phyloP scores from a whole-genome alignment of 2,888 invertebrate species.

The Hypselothyrea guttata region DNA sequence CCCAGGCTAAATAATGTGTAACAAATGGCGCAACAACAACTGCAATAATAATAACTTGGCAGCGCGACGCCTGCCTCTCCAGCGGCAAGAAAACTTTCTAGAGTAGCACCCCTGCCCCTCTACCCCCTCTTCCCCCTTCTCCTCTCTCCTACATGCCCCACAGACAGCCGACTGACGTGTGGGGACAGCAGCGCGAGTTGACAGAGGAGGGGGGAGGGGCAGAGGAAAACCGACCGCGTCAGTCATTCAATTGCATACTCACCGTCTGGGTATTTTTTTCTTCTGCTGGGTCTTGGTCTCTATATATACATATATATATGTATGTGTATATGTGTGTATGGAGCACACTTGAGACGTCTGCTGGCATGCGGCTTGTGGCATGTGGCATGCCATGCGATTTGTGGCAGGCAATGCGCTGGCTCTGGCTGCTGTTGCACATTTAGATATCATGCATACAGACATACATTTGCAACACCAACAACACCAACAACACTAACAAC shows the following conservation, averaged over 20 bases:
- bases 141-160: neutral
- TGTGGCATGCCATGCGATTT: slow-evolving; percentile 63
- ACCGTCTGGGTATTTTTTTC: slow-evolving; percentile 69
- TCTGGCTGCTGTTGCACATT: slow-evolving; percentile 53
- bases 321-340: slow-evolving; percentile 20
- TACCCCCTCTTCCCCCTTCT: neutral
- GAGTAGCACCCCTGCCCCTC: slow-evolving; percentile 1
- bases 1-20: slow-evolving; percentile 67
- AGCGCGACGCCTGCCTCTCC: slow-evolving; percentile 19
- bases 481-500: no score
- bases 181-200: neutral
- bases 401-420: slow-evolving; percentile 30
- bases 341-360: slow-evolving; percentile 66
- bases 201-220: neutral
- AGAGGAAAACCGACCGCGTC: slow-evolving; percentile 31
- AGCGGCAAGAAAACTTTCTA: slow-evolving; percentile 35
- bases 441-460: slow-evolving; percentile 22
- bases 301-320: neutral
- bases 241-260: slow-evolving; percentile 72
- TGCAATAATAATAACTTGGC: slow-evolving; percentile 67
- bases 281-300: slow-evolving; percentile 2
- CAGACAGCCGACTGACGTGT: slow-evolving; percentile 16
- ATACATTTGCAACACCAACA: neutral
- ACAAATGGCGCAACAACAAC: slow-evolving; percentile 67
- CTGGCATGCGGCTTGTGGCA: slow-evolving; percentile 54